Percentiles rank a stretch among this genome's conserved stretches.
Evolutionary conservation across 2,797 vertebrate genomes (phyloP).

Genomic region (Pyrrhura leucotis): DNA sequence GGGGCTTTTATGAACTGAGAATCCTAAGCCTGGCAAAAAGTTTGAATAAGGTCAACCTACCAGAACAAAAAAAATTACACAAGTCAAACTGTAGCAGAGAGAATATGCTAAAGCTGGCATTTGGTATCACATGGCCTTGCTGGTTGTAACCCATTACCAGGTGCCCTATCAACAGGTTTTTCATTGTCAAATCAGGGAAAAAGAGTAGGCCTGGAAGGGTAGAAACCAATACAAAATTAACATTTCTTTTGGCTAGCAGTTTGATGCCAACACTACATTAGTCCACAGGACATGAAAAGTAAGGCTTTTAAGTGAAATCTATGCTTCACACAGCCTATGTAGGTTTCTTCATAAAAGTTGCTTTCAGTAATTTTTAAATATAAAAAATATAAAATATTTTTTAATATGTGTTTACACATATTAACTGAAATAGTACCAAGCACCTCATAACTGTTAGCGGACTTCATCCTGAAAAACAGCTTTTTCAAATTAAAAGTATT

Average conservation of each 20-base stretch:
- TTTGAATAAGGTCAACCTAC: neutral
- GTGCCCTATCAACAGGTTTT: neutral
- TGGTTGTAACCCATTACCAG: neutral
- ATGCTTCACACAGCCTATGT: neutral
- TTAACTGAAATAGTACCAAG: neutral
- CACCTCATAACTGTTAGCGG: neutral
- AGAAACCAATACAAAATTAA: neutral
- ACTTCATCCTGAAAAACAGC: neutral
- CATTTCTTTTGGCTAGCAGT: neutral
- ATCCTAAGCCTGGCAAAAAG: neutral
- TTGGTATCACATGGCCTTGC: accelerated
- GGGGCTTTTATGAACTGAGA: neutral
- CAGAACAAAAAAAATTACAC: neutral
- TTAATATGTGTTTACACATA: neutral
- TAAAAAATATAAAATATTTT: no score
- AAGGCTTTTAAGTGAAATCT: neutral
- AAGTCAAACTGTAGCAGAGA: neutral
- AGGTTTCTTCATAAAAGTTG: neutral
- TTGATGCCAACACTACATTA: neutral
- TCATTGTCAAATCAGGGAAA: neutral
- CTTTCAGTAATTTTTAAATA: neutral
- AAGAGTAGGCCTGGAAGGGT: neutral
- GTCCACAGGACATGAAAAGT: neutral
- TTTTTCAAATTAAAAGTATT: neutral
- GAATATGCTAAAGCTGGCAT: neutral